Base-by-base conservation (phyloP, 2,888 invertebrate genomes). In the Platynereis dumerilii region DNA sequence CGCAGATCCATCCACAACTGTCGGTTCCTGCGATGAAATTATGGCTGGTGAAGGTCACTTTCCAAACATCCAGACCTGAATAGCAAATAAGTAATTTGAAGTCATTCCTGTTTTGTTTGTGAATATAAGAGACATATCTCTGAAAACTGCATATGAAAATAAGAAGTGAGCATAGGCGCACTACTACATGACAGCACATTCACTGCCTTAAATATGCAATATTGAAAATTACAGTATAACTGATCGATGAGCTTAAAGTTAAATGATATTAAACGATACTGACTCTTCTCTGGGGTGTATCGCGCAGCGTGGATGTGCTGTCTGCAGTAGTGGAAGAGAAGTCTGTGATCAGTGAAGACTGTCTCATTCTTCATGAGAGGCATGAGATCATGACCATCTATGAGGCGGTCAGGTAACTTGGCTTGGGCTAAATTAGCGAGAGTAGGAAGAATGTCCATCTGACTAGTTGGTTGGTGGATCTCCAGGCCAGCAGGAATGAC, bases 261-360 rank as follows among this genome's bases (percentile, higher is more conserved):
- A n/a, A n/a, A n/a, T n/a, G n/a, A n/a, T n/a, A n/a, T n/a, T n/a
- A 34, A 34, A 34, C 12, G 34, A 27, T 2, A 54, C 61, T 5
- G 54, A 59, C 68, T 65, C 15, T 65, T 56, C 17, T 53, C 54
- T 0, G 78, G 77, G 29, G 74, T 69, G 64, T 77, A 78, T 65
- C 80, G 70, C 2, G 74, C 77, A n/a, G 76, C 78, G 17, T 80
- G 78, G 2, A 81, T 60, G 20, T 71, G 59, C 20, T 66, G 67
- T 17, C 80, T 80, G 72, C 84, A 84, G 66, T 85, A 83, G 68
- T 85, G 85, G 55, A 80, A 80, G 48, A 85, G 64, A 62, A 80
- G 78, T 52, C 79, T 65, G 63, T 83, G 80, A 1, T 78, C 77
- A 22, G 76, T 74, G 22, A 64, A 62, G 1, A 12, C 56, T 3